Conservation (phyloP, 2,888 invertebrate species). For the Phytoseiulus persimilis region DNA sequence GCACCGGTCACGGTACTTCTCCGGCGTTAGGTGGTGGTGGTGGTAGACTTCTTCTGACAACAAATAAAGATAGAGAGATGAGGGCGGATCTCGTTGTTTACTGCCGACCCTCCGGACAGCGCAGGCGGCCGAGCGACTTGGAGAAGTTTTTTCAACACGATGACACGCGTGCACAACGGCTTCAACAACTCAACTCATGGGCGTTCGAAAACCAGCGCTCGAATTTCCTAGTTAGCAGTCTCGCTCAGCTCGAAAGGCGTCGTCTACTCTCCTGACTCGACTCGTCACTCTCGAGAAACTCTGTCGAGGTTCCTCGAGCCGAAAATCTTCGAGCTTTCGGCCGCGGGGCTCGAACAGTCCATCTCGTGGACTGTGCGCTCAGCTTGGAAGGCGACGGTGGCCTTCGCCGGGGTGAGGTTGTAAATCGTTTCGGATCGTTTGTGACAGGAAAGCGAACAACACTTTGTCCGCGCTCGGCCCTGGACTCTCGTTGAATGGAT, state of each 20-base stretch:
- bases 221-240: background rate
- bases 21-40: background rate
- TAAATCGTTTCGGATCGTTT: too few relatives aligned
- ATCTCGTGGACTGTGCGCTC: too few relatives aligned
- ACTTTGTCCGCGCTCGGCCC: background rate
- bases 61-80: background rate
- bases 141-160: background rate
- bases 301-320: background rate
- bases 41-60: background rate
- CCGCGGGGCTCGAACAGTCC: background rate
- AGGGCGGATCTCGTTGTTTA: background rate
- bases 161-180: background rate
- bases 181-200: background rate
- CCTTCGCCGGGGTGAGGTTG: too few relatives aligned
- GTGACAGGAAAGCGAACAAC: too few relatives aligned
- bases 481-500: background rate
- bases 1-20: background rate
- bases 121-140: background rate
- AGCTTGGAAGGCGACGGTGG: too few relatives aligned
- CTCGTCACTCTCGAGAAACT: background rate
- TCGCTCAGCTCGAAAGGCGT: background rate
- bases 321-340: background rate
- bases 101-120: background rate
- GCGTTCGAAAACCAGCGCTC: background rate
- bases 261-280: background rate